Evolutionary conservation across 2,113 vertebrate species (phyloP).

Genomic region (Chaetura pelagica): DNA sequence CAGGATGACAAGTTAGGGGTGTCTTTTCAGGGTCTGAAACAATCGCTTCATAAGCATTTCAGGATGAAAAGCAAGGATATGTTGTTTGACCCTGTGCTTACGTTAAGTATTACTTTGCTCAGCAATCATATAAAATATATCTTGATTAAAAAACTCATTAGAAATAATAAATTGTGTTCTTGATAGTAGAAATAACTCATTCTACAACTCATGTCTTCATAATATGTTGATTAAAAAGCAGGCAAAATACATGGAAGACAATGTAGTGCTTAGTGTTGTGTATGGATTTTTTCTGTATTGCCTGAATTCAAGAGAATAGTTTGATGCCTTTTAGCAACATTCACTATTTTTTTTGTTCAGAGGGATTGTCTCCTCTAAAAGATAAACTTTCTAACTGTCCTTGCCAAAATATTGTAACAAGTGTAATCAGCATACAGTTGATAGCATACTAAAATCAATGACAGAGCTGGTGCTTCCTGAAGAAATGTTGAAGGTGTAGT

Average conservation of each 20-base stretch:
- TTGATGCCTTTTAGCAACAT: neutral
- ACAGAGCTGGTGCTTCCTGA: neutral
- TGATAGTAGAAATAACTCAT: neutral
- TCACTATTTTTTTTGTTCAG: neutral
- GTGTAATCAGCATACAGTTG: neutral
- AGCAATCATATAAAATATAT: neutral
- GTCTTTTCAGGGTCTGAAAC: neutral
- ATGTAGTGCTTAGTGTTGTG: neutral
- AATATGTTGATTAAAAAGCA: neutral
- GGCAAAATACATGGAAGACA: neutral
- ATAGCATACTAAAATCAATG: neutral
- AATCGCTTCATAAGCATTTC: neutral
- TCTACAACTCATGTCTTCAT: neutral
- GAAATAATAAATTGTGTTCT: neutral
- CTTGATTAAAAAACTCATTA: constrained; percentile 18
- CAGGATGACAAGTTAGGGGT: neutral
- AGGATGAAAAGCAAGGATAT: neutral
- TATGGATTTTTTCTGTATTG: neutral
- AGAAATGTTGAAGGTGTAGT: neutral
- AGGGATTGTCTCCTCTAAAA: neutral
- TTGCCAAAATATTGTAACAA: neutral
- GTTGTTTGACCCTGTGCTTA: neutral
- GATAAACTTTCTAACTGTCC: neutral
- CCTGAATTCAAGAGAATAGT: neutral
- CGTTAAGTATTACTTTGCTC: neutral